A percentile compares a stretch with the other conserved stretches of the same genome.
These are phyloP conservation scores for Lepidothrix coronata DNA, from an alignment of 2,113 vertebrate species.

Conservation along the genomic window DNA sequence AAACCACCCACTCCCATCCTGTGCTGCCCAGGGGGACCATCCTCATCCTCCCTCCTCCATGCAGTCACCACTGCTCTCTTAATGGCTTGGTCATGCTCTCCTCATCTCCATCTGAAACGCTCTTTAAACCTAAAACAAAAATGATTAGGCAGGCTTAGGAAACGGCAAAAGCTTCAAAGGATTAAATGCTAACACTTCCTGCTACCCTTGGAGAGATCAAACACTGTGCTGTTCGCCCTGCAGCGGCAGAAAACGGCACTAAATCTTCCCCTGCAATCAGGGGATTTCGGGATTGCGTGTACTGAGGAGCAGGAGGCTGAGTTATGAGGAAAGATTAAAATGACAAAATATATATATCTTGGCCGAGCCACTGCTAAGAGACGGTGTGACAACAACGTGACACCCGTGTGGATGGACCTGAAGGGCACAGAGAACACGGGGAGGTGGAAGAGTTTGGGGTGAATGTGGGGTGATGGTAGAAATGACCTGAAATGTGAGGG, in stretches of 20 bases:
- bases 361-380: neutral
- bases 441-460: neutral
- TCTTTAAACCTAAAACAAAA: constrained; percentile 53
- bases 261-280: neutral
- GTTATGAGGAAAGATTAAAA: neutral
- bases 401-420: neutral
- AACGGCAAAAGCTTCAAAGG: constrained; percentile 57
- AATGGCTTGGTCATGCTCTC: neutral
- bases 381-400: neutral
- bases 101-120: neutral
- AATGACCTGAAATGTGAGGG: neutral
- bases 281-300: neutral
- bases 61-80: neutral
- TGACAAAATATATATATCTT: neutral
- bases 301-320: neutral
- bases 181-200: constrained; percentile 25
- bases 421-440: neutral
- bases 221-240: neutral
- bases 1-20: neutral
- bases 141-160: constrained; percentile 57
- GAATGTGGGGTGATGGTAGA: neutral
- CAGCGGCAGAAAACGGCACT: constrained; percentile 5
- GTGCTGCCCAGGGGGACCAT: neutral
- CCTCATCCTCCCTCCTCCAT: neutral
- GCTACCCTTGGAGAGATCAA: constrained; percentile 29